Evolutionary conservation across 2,797 vertebrate genomes (phyloP).

Genomic region (Xerus rutilus): DNA sequence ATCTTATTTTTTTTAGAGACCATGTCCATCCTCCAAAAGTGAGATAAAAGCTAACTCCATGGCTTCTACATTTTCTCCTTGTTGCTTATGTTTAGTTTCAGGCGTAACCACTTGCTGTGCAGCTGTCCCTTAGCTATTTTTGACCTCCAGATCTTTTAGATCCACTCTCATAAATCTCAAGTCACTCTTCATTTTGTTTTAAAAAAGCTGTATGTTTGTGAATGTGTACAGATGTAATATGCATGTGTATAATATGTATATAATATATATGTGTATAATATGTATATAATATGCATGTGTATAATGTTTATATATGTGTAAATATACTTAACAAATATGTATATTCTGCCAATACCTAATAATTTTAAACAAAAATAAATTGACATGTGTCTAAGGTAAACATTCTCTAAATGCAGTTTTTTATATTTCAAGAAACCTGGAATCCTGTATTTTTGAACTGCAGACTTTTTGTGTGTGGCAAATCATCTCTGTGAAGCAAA

Average conservation of each 20-base stretch:
- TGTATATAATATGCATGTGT: background rate
- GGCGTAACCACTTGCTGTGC: background rate
- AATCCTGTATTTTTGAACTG: background rate
- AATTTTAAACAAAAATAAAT: background rate
- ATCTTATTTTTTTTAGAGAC: slow-evolving; percentile 14
- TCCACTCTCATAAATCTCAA: background rate
- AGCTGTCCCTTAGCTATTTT: background rate
- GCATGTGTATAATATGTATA: background rate
- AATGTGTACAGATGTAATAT: background rate
- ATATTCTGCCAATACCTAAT: background rate
- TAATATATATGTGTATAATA: background rate
- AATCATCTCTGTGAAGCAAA: background rate
- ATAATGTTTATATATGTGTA: background rate
- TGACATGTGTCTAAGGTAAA: background rate
- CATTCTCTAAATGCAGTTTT: slow-evolving; percentile 12
- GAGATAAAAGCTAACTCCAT: background rate
- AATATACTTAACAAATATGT: background rate
- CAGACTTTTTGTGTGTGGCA: background rate
- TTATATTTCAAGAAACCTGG: background rate
- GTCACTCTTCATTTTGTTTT: background rate
- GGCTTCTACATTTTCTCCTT: background rate
- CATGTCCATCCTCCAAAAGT: background rate
- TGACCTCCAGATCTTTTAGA: background rate
- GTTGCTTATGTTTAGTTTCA: background rate
- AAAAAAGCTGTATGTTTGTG: background rate